Percentiles rank a stretch among this genome's conserved stretches.
phyloP scores from a whole-genome alignment of 2,888 invertebrate genomes.

The Disparrhopalites patrizii region DNA sequence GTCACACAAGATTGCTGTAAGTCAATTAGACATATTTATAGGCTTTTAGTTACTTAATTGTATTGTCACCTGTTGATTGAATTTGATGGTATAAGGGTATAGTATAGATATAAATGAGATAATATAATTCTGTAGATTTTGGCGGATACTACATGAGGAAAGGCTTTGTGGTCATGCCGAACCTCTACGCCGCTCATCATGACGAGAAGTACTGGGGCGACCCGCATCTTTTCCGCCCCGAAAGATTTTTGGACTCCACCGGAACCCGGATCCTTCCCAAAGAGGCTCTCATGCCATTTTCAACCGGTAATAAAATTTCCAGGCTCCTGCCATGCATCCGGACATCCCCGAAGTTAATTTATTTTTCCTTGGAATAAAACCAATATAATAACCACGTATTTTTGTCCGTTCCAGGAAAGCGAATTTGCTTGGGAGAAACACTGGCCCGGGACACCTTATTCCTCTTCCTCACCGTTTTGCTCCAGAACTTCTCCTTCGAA shows the following conservation, averaged over 20 bases:
- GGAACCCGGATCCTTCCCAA: background rate
- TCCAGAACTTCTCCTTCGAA: conserved; percentile 8
- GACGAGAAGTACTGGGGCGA: background rate
- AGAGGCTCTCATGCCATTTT: conserved; percentile 19
- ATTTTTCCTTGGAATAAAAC: background rate
- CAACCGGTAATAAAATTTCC: background rate
- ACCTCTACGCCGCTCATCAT: conserved; percentile 12
- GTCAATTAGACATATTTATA: too few species aligned
- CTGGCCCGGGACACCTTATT: conserved; percentile 9
- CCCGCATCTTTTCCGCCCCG: background rate
- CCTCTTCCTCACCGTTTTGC: background rate
- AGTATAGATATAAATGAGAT: background rate
- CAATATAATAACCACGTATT: background rate
- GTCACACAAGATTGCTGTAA: conserved; percentile 6
- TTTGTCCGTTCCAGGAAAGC: background rate
- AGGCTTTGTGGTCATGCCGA: background rate
- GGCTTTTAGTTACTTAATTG: too few species aligned
- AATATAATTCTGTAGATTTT: conserved; percentile 9
- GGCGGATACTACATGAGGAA: conserved; percentile 8
- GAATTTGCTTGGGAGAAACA: conserved; percentile 7
- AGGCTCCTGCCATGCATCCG: background rate
- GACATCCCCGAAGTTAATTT: background rate
- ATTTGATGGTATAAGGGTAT: too few species aligned
- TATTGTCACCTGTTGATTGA: too few species aligned
- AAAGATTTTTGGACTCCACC: conserved; percentile 6